Evolutionary conservation across 2,113 vertebrate genomes (phyloP).

Genomic region (Lophius piscatorius): DNA sequence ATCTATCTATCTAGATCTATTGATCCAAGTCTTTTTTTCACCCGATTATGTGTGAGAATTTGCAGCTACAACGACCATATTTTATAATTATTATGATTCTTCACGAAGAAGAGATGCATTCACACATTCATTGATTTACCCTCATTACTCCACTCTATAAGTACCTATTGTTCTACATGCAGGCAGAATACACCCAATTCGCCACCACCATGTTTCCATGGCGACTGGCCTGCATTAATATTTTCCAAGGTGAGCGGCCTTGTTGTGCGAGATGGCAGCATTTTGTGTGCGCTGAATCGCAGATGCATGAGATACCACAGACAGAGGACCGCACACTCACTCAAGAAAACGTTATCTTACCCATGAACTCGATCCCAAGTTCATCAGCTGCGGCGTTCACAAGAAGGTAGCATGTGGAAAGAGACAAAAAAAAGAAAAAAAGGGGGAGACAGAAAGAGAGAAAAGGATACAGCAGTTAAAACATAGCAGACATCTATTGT

Average conservation of each 20-base stretch:
- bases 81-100: too few relatives aligned
- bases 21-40: too few relatives aligned
- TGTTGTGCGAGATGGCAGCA: constrained; percentile 54
- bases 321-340: constrained; percentile 8
- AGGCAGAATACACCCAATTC: constrained; percentile 72
- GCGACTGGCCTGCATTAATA: constrained; percentile 73
- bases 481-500: constrained; percentile 35
- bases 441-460: constrained; percentile 6
- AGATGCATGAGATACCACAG: constrained; percentile 20
- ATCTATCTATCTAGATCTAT: too few relatives aligned
- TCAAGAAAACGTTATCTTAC: constrained; percentile 70
- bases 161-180: constrained; percentile 63
- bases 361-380: constrained; percentile 85
- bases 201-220: constrained; percentile 75
- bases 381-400: constrained; percentile 75
- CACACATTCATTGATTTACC: constrained; percentile 23
- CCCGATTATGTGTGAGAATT: too few relatives aligned
- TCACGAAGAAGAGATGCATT: constrained; percentile 8
- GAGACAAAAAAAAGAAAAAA: neutral
- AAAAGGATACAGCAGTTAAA: constrained; percentile 48
- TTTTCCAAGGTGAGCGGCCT: constrained; percentile 68
- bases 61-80: too few relatives aligned
- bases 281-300: constrained; percentile 34
- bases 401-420: constrained; percentile 16
- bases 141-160: constrained; percentile 52